A percentile compares a stretch with the other conserved stretches of the same genome.
These are phyloP conservation scores for Phalloptychus januarius DNA, from an alignment of 2,797 vertebrate species.

Conservation along the genomic window DNA sequence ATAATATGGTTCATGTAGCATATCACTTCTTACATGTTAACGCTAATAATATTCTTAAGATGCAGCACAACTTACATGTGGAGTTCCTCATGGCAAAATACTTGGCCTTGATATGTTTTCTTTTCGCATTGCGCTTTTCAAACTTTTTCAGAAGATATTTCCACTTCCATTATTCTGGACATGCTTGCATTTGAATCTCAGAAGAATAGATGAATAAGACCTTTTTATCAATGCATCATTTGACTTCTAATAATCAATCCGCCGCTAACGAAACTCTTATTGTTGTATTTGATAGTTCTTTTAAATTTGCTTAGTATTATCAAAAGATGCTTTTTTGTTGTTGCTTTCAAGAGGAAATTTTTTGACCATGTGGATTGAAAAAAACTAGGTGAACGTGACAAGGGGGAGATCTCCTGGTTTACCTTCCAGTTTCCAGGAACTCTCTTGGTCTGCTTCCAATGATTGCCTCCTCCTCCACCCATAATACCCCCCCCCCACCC, in stretches of 20 bases:
- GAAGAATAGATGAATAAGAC: neutral
- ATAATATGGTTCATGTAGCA: neutral
- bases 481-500: constrained; percentile 20
- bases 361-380: constrained; percentile 3
- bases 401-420: constrained; percentile 57
- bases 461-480: constrained; percentile 46
- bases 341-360: neutral
- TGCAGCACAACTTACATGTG: no score
- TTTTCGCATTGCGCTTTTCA: neutral
- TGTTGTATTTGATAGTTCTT: neutral
- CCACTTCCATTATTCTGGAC: no score
- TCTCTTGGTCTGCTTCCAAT: constrained; percentile 74
- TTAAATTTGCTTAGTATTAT: neutral
- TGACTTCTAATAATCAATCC: neutral
- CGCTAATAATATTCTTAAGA: neutral
- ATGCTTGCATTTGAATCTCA: neutral
- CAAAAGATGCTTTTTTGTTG: neutral
- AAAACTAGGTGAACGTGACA: constrained; percentile 26
- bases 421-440: constrained; percentile 76
- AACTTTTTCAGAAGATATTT: neutral
- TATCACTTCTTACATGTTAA: neutral
- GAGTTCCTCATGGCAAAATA: neutral
- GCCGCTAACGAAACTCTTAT: neutral
- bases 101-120: neutral
- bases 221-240: neutral